Conservation (phyloP, 2,797 vertebrate species). For the Xerus rutilus region DNA sequence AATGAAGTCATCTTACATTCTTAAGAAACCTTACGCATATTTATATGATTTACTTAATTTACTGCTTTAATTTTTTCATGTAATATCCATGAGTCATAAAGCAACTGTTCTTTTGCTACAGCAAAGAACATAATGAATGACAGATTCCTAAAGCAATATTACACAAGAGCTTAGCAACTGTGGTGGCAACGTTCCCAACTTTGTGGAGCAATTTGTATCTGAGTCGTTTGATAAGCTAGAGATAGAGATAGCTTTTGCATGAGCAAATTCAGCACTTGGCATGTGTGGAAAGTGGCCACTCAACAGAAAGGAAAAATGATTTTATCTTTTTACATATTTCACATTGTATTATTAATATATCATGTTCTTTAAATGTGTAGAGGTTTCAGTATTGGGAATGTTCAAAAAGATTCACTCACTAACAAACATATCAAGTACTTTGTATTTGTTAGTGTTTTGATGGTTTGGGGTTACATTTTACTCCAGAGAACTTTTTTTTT, state of each 20-base stretch:
- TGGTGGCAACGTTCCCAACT: slow-evolving; percentile 49
- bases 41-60: slow-evolving; percentile 50
- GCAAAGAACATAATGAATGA: slow-evolving; percentile 39
- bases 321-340: neutral
- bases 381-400: neutral
- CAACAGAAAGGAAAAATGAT: slow-evolving; percentile 20
- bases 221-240: slow-evolving; percentile 38
- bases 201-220: slow-evolving; percentile 63
- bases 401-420: neutral
- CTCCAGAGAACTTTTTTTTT: neutral
- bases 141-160: slow-evolving; percentile 57
- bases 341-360: neutral
- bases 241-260: slow-evolving; percentile 22
- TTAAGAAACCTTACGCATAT: slow-evolving; percentile 4
- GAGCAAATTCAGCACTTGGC: slow-evolving; percentile 43
- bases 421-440: neutral
- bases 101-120: slow-evolving; percentile 11
- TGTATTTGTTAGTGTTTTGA: neutral
- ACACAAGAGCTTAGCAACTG: slow-evolving; percentile 59
- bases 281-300: neutral
- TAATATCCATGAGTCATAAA: slow-evolving; percentile 51
- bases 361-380: neutral
- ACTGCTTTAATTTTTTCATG: slow-evolving; percentile 23
- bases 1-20: neutral
- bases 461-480: neutral